phyloP scores from a whole-genome alignment of 1,140 invertebrate genomes.

The Leguminivora glycinivorella region DNA sequence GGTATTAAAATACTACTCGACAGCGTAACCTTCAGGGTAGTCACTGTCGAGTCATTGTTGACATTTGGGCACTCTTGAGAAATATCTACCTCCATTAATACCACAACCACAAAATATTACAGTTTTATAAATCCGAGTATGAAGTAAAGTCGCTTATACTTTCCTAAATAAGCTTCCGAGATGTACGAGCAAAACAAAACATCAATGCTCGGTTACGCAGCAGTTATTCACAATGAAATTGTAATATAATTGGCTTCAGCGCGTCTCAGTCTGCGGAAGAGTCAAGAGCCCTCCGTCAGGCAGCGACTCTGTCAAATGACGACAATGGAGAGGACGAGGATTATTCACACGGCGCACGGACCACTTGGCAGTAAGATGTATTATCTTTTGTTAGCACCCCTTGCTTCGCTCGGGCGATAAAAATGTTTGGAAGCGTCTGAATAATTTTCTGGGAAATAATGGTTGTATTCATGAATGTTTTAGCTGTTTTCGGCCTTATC shows the following conservation, averaged over 20 bases:
- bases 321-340: conserved; percentile 19
- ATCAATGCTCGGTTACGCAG: background rate
- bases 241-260: conserved; percentile 25
- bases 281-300: conserved; percentile 18
- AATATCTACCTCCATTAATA: no score
- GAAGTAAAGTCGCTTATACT: no score
- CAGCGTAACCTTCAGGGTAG: no score
- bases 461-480: background rate
- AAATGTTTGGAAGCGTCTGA: background rate
- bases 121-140: no score
- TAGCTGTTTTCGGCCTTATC: background rate
- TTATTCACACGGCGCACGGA: conserved; percentile 23
- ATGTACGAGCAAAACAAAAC: background rate
- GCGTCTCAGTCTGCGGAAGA: background rate
- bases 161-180: background rate
- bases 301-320: conserved; percentile 10
- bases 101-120: no score
- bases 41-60: no score
- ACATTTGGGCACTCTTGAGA: no score
- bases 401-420: background rate
- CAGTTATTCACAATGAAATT: background rate
- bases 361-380: conserved; percentile 17
- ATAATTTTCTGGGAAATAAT: background rate
- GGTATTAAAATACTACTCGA: no score
- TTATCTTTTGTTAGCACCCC: conserved; percentile 15